Evolutionary conservation across 2,113 vertebrate genomes (phyloP).

Genomic region (Bungarus multicinctus): DNA sequence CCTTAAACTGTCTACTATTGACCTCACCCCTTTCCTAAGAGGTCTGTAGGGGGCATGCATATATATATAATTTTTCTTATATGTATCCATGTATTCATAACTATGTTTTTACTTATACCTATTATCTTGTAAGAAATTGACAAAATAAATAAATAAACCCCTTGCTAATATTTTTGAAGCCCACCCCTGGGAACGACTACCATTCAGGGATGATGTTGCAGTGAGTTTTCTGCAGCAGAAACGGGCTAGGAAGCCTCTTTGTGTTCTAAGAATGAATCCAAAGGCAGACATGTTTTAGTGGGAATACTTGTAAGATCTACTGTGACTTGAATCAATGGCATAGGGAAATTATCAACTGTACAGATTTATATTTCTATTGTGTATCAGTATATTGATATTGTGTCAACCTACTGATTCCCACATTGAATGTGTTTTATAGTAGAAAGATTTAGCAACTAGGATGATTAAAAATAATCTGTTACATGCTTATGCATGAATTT

Average conservation of each 20-base stretch:
- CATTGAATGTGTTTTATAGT: background rate
- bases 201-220: background rate
- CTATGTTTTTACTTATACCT: too few species aligned
- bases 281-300: background rate
- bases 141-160: too few species aligned
- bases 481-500: background rate
- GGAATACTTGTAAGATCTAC: background rate
- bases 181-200: too few species aligned
- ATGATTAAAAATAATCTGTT: background rate
- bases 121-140: too few species aligned
- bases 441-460: background rate
- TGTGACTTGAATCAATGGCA: background rate
- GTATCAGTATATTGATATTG: background rate
- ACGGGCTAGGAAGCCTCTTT: background rate
- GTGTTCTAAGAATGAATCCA: background rate
- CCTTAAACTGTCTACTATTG: too few species aligned
- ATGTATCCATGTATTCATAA: too few species aligned
- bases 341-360: background rate
- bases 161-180: too few species aligned
- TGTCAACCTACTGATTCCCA: background rate
- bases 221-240: background rate
- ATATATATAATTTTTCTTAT: too few species aligned
- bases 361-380: background rate
- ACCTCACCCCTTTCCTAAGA: too few species aligned
- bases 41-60: too few species aligned